Evolutionary conservation across 2,888 invertebrate species (phyloP), one percentile per base, ranked within the genome.

Genomic region (Diploptera punctata): DNA sequence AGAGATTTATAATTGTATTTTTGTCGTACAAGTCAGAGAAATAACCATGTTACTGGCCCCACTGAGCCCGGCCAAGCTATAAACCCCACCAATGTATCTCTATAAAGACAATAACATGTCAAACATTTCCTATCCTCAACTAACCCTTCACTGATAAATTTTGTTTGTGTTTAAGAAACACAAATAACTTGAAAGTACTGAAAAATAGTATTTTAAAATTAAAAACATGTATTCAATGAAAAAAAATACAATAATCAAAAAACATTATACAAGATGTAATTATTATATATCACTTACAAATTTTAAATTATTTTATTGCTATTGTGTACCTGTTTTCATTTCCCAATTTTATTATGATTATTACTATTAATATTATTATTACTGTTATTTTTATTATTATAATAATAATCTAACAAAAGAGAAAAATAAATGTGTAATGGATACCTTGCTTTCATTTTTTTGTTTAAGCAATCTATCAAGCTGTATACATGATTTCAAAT

Each of bases 291-390:
- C 24, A 52, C 19, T 52, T 16, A 21, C 24, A 52, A 18, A 24
- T 24, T 19, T 52, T 52, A 52, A 52, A 52, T 52, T 52, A 52
- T 52, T 52, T 52, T 13, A 24, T 1, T 57, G 57, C 57, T 57
- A 57, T 57, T 57, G 57, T n/a, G 57, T 57, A 57, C 57, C 57
- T 57, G 57, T 57, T 31, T 57, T 13, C 26, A 57, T 5, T 26
- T 57, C 10, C 4, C 5, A 57, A n/a, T 24, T 29, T 57, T 57
- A 31, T 57, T 57, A 16, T 57, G 1, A 57, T 47, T 47, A 47
- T 47, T 47, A 47, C 18, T 47, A 47, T 47, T 47, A 47, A 4
- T 47, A 47, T 47, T 47, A 47, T 47, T 47, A 57, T 29, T 57
- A 57, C n/a, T 57, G n/a, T 57, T 57, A 29, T 57, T 57, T 29